phyloP scores from a whole-genome alignment of 2,888 invertebrate species.

The Erannis defoliaria region DNA sequence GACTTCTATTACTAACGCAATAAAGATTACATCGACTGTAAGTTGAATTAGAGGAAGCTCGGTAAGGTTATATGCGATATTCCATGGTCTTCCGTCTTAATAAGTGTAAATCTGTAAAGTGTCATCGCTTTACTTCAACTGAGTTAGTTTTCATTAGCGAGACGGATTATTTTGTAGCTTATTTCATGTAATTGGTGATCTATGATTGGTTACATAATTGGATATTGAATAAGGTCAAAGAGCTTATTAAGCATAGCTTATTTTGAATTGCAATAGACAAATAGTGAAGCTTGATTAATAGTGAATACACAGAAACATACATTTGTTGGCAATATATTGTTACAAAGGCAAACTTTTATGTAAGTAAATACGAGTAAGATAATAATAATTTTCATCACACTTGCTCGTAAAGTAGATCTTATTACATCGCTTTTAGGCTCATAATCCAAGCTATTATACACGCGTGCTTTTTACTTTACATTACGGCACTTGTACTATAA shows the following conservation, averaged over 20 bases:
- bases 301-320: too few relatives aligned
- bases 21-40: slow-evolving; percentile 54
- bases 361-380: too few relatives aligned
- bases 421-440: too few relatives aligned
- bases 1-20: slow-evolving; percentile 49
- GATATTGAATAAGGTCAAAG: slow-evolving; percentile 28
- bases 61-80: slow-evolving; percentile 54
- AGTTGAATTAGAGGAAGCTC: slow-evolving; percentile 42
- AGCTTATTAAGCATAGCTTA: not conserved
- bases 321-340: too few relatives aligned
- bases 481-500: too few relatives aligned
- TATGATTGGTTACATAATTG: slow-evolving; percentile 41
- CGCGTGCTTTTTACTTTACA: too few relatives aligned
- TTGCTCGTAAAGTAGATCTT: too few relatives aligned
- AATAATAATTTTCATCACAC: too few relatives aligned
- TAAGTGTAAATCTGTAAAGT: slow-evolving; percentile 71
- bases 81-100: slow-evolving; percentile 63
- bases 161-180: slow-evolving; percentile 49
- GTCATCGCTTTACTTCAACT: slow-evolving; percentile 58
- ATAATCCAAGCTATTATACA: too few relatives aligned
- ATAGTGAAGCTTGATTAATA: too few relatives aligned
- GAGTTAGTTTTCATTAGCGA: slow-evolving; percentile 55
- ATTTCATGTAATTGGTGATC: slow-evolving; percentile 45
- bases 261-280: not conserved
- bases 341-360: too few relatives aligned